Evolutionary conservation across 2,113 vertebrate genomes (phyloP).

Genomic region (Actenoides hombroni): DNA sequence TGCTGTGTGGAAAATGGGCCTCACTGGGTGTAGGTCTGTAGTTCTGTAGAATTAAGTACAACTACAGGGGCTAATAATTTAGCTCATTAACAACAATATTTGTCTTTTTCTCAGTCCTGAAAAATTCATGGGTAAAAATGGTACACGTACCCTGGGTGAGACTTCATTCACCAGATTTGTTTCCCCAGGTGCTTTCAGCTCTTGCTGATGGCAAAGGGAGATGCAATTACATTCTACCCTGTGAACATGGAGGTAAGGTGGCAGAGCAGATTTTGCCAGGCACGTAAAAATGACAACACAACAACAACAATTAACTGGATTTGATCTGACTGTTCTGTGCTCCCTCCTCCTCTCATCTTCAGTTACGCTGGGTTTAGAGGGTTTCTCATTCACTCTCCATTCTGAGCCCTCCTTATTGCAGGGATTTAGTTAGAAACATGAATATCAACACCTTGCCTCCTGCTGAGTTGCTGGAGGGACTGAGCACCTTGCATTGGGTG

Average conservation of each 20-base stretch:
- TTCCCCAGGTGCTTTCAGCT: neutral
- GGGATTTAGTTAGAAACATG: neutral
- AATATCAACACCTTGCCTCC: neutral
- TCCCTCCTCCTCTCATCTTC: neutral
- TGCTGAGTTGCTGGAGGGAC: neutral
- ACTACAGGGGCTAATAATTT: neutral
- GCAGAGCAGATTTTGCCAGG: neutral
- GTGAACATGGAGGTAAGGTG: neutral
- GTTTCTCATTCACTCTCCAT: neutral
- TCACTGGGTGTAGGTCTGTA: neutral
- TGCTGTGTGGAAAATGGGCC: neutral
- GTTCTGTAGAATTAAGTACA: neutral
- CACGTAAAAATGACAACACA: fast-evolving
- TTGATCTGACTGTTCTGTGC: neutral
- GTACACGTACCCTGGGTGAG: too few relatives aligned
- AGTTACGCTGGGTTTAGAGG: neutral
- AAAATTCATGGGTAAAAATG: neutral
- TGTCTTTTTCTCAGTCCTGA: neutral
- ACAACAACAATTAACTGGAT: neutral
- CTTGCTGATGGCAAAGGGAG: neutral
- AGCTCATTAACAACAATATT: neutral
- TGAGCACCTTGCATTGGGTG: neutral
- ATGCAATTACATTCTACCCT: neutral
- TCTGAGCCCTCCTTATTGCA: neutral
- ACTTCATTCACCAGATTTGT: neutral